Evolutionary conservation across 2,797 vertebrate species (phyloP), one percentile per base, ranked within the genome.

Genomic region (Bucorvus abyssinicus): DNA sequence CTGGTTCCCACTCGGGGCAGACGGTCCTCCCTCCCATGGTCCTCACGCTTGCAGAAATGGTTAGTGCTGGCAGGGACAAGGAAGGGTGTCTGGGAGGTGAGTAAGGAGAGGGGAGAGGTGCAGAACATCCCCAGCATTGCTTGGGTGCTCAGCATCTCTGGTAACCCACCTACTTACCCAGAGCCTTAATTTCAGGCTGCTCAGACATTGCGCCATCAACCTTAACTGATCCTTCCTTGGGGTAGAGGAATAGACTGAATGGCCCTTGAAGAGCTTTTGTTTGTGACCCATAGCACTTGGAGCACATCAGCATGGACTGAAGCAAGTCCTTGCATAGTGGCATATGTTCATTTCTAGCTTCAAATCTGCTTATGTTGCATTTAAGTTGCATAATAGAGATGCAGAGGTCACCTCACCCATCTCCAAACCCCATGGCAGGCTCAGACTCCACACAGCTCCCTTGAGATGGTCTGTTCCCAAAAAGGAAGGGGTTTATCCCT

Each of bases 31-130:
- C 75, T 65, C 50, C 78, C 88, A 24, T 0, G 17, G 47, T 23
- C 64, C 42, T 15, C 0, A 0, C 1, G 22, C 52, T 55, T 21
- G 4, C 44, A 26, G 36, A 0, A 6, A 2, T 1, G 40, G n/a
- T 82, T 55, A 67, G 70, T 4, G 60, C n/a, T 3, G 6, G 53
- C 36, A 42, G 30, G 75, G 67, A 34, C 32, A 1, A n/a, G 86
- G 80, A 21, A 40, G 73, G 64, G 68, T 53, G 60, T 9, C 32
- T 0, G 0, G 57, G 67, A 78, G 47, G 34, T 7, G 19, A 40
- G 29, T 8, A 42, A 34, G 20, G 47, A 53, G 57, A 52, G 45
- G n/a, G 36, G 78, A 73, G 65, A 76, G 30, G 47, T 29, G 36
- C 42, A 17, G 79, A 84, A 70, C 8, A 64, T 50, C 63, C 75